phyloP scores from a whole-genome alignment of 2,888 invertebrate species.

The Dasypolia templi region DNA sequence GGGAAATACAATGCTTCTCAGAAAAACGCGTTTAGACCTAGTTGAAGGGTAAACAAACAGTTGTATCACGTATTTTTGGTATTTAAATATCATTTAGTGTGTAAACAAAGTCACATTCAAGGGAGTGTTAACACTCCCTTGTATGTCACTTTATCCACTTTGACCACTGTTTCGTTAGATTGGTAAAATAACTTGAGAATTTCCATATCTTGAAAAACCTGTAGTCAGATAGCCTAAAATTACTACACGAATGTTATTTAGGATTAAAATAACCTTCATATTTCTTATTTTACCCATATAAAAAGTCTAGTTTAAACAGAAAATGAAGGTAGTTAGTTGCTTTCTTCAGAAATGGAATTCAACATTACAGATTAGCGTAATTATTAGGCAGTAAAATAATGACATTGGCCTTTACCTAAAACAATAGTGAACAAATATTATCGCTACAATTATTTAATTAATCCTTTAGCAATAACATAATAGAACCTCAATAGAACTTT shows the following conservation, averaged over 20 bases:
- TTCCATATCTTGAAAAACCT: constrained; percentile 12
- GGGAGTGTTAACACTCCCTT: constrained; percentile 47
- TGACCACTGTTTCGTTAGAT: constrained; percentile 16
- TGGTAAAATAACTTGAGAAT: constrained; percentile 18
- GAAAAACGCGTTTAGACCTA: constrained; percentile 57
- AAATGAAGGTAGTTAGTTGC: background rate
- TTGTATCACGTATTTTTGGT: constrained; percentile 72
- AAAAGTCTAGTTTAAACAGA: background rate
- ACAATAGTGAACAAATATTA: constrained; percentile 23
- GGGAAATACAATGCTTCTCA: constrained; percentile 19
- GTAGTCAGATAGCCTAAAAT: no score
- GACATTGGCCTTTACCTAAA: background rate
- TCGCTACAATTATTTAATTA: background rate
- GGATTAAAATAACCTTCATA: background rate
- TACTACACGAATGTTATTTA: background rate
- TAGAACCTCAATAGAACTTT: constrained; percentile 9
- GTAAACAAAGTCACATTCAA: constrained; percentile 48
- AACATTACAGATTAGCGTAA: background rate
- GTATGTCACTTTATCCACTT: no score
- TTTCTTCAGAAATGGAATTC: background rate
- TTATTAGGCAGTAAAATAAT: background rate
- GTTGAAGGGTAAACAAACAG: constrained; percentile 63
- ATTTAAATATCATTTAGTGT: constrained; percentile 70
- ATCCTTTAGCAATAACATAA: background rate
- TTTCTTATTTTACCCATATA: background rate